These are phyloP conservation scores for Helostoma temminkii DNA, from an alignment of 2,797 vertebrate species.

Conservation along the genomic window DNA sequence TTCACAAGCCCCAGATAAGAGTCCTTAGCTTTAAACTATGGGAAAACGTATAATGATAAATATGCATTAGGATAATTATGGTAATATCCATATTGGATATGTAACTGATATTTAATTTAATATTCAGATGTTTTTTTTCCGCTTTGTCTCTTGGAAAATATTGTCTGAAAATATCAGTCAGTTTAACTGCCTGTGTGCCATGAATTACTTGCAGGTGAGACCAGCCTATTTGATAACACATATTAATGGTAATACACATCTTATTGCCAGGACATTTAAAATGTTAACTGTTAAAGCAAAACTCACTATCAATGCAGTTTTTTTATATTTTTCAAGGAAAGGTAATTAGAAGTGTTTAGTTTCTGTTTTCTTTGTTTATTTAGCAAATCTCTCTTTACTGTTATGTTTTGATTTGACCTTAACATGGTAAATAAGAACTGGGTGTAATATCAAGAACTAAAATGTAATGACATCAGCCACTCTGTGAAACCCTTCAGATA, in stretches of 20 bases:
- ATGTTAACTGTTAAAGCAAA: background rate
- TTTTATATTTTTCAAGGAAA: background rate
- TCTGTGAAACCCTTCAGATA: conserved; percentile 41
- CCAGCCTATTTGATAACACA: too few species aligned
- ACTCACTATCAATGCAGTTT: background rate
- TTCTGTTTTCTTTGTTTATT: conserved; percentile 1
- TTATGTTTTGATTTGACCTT: conserved; percentile 18
- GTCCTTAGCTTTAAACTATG: conserved; percentile 19
- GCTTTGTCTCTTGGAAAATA: background rate
- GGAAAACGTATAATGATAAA: background rate
- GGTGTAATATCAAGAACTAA: conserved; percentile 20
- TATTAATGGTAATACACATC: background rate
- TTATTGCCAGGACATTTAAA: background rate
- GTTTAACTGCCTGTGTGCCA: too few species aligned
- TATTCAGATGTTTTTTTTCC: background rate
- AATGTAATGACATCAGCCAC: conserved; percentile 16
- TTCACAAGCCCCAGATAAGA: conserved; percentile 1
- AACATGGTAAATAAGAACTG: conserved; percentile 21
- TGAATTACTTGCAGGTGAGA: too few species aligned
- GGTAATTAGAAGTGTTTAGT: background rate
- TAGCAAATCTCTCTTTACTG: background rate
- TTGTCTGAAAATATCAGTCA: background rate
- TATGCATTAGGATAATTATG: conserved; percentile 7
- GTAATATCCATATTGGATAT: conserved; percentile 34
- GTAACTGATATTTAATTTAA: background rate